These are phyloP conservation scores for Erebia ligea DNA, from an alignment of 2,888 invertebrate species.

Conservation along the genomic window DNA sequence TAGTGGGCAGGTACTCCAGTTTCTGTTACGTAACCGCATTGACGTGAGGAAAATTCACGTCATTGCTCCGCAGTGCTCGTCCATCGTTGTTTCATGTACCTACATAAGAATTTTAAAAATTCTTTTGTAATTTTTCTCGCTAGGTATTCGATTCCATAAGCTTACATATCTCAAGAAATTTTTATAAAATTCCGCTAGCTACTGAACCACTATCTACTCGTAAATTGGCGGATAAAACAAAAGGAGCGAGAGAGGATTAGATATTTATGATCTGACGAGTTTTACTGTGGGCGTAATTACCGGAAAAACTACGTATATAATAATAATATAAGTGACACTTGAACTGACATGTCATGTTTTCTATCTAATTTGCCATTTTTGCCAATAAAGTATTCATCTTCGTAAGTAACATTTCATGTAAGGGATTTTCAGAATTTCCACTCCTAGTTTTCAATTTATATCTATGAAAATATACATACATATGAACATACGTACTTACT, in stretches of 20 bases:
- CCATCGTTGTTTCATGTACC: neutral
- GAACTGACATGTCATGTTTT: neutral
- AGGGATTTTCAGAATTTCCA: no score
- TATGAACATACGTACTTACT: no score
- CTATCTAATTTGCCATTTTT: neutral
- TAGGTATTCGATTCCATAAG: slow-evolving; percentile 8
- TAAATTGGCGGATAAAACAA: neutral
- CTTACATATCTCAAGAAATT: neutral
- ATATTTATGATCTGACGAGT: neutral
- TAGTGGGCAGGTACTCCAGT: slow-evolving; percentile 10
- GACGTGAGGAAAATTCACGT: slow-evolving; percentile 18
- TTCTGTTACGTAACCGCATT: slow-evolving; percentile 24
- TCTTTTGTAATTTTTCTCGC: slow-evolving; percentile 1
- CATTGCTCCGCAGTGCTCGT: slow-evolving; percentile 13
- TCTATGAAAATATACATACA: no score
- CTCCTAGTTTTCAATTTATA: no score
- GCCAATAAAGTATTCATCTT: no score
- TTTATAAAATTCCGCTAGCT: slow-evolving; percentile 1
- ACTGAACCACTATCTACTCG: neutral
- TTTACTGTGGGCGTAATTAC: neutral
- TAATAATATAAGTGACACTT: neutral
- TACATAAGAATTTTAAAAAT: slow-evolving; percentile 5
- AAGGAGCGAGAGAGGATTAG: neutral
- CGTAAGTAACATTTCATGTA: no score
- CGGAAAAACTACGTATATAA: neutral